These are phyloP conservation scores for Epiblema foenella DNA, from an alignment of 2,888 invertebrate genomes.

Conservation along the genomic window DNA sequence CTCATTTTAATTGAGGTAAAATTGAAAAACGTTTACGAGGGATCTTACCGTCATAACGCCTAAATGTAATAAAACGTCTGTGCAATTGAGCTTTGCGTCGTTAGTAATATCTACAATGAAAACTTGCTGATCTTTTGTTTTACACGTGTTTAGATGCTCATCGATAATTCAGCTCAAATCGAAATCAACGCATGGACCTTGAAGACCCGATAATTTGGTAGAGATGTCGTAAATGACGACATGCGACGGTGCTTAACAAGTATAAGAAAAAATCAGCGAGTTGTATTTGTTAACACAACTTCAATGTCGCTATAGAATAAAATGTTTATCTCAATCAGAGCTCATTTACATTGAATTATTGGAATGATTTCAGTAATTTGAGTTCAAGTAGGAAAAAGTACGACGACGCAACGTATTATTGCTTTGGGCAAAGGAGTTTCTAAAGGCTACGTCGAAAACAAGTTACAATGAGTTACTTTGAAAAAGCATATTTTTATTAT, in stretches of 20 bases:
- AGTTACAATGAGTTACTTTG: slow-evolving; percentile 21
- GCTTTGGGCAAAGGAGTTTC: slow-evolving; percentile 2
- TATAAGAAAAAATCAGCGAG: background rate
- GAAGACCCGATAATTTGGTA: background rate
- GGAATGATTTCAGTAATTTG: slow-evolving; percentile 1
- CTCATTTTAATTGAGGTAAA: background rate
- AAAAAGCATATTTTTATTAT: slow-evolving; percentile 8
- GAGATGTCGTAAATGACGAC: background rate
- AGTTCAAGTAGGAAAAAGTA: background rate
- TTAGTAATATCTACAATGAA: background rate
- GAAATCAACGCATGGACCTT: background rate
- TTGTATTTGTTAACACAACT: background rate
- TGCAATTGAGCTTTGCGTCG: background rate
- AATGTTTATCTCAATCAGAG: background rate
- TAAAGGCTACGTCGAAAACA: slow-evolving; percentile 13
- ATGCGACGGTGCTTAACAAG: background rate
- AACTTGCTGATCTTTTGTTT: slow-evolving; percentile 13
- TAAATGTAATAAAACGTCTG: background rate
- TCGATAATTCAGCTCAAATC: slow-evolving; percentile 1
- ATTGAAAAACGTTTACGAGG: background rate
- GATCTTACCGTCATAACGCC: background rate
- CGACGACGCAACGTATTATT: background rate
- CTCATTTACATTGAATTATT: slow-evolving; percentile 7
- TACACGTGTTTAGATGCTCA: background rate
- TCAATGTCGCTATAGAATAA: background rate